These are phyloP conservation scores for Brachionichthys hirsutus DNA, from an alignment of 2,113 vertebrate species.

Conservation along the genomic window DNA sequence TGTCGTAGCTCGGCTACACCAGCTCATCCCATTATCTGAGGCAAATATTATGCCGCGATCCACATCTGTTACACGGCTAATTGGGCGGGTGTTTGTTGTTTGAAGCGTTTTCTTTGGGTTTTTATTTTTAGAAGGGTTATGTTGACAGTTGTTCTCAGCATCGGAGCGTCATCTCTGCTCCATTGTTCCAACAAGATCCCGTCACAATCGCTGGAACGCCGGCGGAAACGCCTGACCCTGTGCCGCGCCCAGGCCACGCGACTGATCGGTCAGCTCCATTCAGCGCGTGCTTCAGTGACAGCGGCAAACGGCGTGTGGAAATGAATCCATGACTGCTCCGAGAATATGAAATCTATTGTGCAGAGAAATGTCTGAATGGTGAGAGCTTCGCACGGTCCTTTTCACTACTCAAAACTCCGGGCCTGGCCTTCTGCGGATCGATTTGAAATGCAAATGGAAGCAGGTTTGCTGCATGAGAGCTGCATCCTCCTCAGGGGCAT, in stretches of 20 bases:
- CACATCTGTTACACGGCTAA: too few species aligned
- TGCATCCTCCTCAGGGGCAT: conserved; percentile 38
- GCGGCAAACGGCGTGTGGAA: conserved; percentile 6
- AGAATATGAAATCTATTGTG: conserved; percentile 9
- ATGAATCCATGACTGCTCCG: conserved; percentile 14
- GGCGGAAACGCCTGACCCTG: not conserved
- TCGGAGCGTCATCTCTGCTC: not conserved
- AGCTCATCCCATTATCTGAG: too few species aligned
- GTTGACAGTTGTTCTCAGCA: too few species aligned
- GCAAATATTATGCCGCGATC: too few species aligned
- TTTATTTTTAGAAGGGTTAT: not conserved
- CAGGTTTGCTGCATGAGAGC: conserved; percentile 38
- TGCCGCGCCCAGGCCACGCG: not conserved
- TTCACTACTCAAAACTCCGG: too few species aligned
- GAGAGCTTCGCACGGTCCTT: conserved; percentile 22
- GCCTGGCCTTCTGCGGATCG: conserved; percentile 33
- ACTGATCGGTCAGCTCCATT: not conserved
- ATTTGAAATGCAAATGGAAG: conserved; percentile 52
- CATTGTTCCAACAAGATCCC: not conserved
- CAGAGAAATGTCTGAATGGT: conserved; percentile 12
- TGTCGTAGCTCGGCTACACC: too few species aligned
- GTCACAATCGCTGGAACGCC: not conserved
- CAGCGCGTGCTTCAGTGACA: conserved; percentile 2
- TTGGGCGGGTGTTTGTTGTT: too few species aligned
- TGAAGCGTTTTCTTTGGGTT: not conserved